Percentiles rank a stretch among this genome's conserved stretches.
phyloP scores from a whole-genome alignment of 2,113 vertebrate species.

The Rhea americana region DNA sequence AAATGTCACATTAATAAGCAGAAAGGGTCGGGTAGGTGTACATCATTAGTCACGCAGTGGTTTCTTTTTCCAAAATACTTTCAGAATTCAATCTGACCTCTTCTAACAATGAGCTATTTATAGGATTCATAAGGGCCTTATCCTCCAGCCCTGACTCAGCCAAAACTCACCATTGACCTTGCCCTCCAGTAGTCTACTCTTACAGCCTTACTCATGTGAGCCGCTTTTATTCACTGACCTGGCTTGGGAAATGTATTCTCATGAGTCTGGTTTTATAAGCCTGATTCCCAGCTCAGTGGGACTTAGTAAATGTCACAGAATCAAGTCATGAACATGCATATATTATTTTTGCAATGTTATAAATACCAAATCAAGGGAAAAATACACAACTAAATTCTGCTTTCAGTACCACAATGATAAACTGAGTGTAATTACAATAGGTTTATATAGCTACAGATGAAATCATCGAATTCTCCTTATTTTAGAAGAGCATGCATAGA shows the following conservation, averaged over 20 bases:
- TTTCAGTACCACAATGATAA: background rate
- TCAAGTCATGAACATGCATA: background rate
- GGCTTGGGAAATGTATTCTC: background rate
- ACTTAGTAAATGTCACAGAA: conserved; percentile 38
- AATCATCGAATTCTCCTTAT: background rate
- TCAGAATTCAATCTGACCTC: conserved; percentile 48
- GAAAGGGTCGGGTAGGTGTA: conserved; percentile 7
- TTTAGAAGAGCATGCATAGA: background rate
- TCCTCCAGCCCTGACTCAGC: conserved; percentile 62
- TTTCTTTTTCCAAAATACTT: conserved; percentile 59
- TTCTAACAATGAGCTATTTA: conserved; percentile 66
- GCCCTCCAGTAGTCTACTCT: conserved; percentile 50
- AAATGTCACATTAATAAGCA: conserved; percentile 46
- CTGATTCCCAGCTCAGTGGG: background rate
- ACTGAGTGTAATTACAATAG: background rate
- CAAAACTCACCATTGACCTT: conserved; percentile 61
- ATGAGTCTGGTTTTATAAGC: conserved; percentile 4
- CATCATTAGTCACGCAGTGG: background rate
- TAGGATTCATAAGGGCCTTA: conserved; percentile 55
- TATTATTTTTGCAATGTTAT: conserved; percentile 10
- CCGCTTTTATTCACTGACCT: conserved; percentile 14
- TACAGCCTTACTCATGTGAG: conserved; percentile 38
- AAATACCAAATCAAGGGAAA: background rate
- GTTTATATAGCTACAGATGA: background rate
- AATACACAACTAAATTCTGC: background rate